Evolutionary conservation across 2,113 vertebrate species (phyloP).

Genomic region (Saimiri boliviensis): DNA sequence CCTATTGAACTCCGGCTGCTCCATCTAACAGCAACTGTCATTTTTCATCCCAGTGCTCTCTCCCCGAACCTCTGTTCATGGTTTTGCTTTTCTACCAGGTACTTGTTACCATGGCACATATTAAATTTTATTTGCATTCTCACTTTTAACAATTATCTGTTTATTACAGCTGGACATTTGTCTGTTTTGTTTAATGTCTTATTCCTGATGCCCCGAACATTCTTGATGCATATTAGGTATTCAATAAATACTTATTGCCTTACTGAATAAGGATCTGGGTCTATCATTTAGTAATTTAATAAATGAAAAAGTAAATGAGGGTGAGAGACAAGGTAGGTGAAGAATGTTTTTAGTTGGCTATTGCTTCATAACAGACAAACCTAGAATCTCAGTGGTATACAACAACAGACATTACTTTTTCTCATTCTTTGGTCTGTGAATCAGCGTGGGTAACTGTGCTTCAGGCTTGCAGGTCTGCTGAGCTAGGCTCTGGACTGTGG

Average conservation of each 20-base stretch:
- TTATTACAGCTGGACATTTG: background rate
- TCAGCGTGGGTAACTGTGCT: background rate
- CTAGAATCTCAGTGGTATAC: background rate
- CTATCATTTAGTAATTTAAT: background rate
- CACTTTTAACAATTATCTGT: background rate
- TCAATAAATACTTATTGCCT: background rate
- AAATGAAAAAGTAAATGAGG: background rate
- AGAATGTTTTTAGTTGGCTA: background rate
- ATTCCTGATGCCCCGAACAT: background rate
- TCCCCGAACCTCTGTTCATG: background rate
- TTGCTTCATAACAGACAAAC: background rate
- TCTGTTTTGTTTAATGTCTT: background rate
- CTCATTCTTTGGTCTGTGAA: background rate
- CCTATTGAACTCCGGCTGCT: background rate
- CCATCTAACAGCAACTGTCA: background rate
- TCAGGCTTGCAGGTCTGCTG: background rate
- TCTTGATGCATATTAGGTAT: background rate
- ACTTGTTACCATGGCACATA: background rate
- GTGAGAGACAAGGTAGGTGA: background rate
- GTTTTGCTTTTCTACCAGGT: background rate
- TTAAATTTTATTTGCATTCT: background rate
- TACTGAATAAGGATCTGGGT: background rate
- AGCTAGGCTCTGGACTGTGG: background rate
- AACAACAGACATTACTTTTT: background rate
- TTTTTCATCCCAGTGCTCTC: background rate